Evolutionary conservation across 2,113 vertebrate species (phyloP).

Genomic region (Leucoraja erinaceus): DNA sequence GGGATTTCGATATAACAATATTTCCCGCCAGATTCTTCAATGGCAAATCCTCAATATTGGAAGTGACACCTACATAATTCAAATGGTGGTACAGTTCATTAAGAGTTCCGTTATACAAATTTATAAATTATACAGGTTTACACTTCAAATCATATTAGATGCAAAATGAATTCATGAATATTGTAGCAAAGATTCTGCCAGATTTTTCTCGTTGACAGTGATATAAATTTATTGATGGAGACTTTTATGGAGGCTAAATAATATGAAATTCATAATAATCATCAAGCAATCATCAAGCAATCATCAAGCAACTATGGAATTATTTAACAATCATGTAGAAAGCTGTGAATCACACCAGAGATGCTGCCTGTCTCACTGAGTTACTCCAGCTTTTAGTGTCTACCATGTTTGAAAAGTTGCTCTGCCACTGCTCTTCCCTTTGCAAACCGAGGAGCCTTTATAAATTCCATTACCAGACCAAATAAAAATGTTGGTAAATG

Average conservation of each 20-base stretch:
- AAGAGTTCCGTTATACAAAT: neutral
- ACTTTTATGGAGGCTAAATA: neutral
- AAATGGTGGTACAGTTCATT: neutral
- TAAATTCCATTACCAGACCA: neutral
- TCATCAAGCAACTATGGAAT: neutral
- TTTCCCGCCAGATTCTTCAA: neutral
- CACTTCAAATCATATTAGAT: neutral
- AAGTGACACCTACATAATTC: neutral
- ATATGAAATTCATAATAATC: neutral
- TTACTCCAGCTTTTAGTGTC: no score
- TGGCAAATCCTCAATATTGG: neutral
- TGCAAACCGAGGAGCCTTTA: neutral
- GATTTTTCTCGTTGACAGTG: neutral
- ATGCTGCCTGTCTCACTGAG: no score
- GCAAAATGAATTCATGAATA: neutral
- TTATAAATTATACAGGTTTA: neutral
- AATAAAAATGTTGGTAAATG: neutral
- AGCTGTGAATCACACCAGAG: neutral
- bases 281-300: neutral
- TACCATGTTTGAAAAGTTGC: neutral
- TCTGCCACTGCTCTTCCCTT: neutral
- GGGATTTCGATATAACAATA: neutral
- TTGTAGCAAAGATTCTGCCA: neutral
- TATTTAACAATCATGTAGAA: neutral
- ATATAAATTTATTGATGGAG: neutral